Conservation (phyloP, 2,113 vertebrate genomes). For the Dinomys branickii region DNA sequence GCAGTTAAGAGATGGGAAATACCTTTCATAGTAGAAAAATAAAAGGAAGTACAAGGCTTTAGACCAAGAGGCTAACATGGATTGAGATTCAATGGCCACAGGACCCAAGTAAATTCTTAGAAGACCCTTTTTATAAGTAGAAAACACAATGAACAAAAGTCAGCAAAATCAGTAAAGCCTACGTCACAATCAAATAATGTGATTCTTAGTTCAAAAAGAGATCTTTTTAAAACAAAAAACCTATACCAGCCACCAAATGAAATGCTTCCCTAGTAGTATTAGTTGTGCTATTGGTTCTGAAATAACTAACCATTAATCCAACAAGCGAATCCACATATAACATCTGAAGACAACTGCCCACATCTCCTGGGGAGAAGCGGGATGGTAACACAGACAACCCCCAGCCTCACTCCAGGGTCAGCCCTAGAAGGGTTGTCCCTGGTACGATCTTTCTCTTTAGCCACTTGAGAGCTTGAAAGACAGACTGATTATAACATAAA, state of each 20-base stretch:
- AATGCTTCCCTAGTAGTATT: not conserved
- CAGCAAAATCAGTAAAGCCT: conserved; percentile 19
- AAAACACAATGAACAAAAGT: not conserved
- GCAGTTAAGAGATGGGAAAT: not conserved
- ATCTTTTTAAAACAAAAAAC: conserved; percentile 37
- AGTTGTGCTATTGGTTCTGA: conserved; percentile 29
- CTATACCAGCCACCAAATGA: conserved; percentile 7
- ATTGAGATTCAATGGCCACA: not conserved
- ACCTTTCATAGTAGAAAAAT: conserved; percentile 15
- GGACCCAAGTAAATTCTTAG: not conserved
- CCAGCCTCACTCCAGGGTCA: not conserved
- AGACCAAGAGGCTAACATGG: not conserved
- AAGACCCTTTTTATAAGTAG: not conserved
- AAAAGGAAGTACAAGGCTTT: not conserved
- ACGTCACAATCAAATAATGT: conserved; percentile 38
- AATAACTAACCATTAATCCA: conserved; percentile 54
- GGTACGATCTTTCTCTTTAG: conserved; percentile 27
- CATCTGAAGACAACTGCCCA: conserved; percentile 42
- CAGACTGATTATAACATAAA: not conserved
- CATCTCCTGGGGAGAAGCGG: not conserved
- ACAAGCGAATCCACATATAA: conserved; percentile 28
- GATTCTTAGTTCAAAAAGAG: not conserved
- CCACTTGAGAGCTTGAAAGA: conserved; percentile 11
- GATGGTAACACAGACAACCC: not conserved
- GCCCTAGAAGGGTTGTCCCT: conserved; percentile 9